phyloP scores from a whole-genome alignment of 2,113 vertebrate species.

The chimpanzee (Pan troglodytes) region DNA sequence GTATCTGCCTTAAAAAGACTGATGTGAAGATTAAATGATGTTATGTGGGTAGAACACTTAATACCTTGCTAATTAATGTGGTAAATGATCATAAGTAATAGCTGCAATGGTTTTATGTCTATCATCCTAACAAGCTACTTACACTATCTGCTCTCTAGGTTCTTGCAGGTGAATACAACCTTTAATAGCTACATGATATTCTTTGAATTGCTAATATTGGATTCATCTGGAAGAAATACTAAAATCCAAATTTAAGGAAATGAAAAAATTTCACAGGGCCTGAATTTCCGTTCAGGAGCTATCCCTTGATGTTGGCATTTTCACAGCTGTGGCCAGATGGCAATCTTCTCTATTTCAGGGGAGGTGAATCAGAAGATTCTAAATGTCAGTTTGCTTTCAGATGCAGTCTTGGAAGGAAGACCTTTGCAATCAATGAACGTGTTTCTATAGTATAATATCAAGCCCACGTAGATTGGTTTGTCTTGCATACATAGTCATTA shows the following conservation, averaged over 20 bases:
- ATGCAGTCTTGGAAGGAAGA: not conserved
- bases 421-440: not conserved
- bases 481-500: not conserved
- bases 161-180: not conserved
- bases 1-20: not conserved
- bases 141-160: not conserved
- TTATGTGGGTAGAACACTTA: not conserved
- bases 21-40: not conserved
- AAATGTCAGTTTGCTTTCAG: conserved; percentile 17
- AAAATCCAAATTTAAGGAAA: not conserved
- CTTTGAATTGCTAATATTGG: not conserved
- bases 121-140: not conserved
- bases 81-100: not conserved
- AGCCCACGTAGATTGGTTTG: not conserved
- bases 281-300: not conserved
- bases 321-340: conserved; percentile 1
- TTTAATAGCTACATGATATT: not conserved
- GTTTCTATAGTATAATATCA: not conserved
- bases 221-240: not conserved
- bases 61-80: not conserved
- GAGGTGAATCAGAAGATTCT: not conserved
- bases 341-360: not conserved
- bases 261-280: not conserved
- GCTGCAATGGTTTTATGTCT: not conserved
- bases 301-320: not conserved